Conservation (phyloP, 2,113 vertebrate genomes). For the Sceloporus undulatus region DNA sequence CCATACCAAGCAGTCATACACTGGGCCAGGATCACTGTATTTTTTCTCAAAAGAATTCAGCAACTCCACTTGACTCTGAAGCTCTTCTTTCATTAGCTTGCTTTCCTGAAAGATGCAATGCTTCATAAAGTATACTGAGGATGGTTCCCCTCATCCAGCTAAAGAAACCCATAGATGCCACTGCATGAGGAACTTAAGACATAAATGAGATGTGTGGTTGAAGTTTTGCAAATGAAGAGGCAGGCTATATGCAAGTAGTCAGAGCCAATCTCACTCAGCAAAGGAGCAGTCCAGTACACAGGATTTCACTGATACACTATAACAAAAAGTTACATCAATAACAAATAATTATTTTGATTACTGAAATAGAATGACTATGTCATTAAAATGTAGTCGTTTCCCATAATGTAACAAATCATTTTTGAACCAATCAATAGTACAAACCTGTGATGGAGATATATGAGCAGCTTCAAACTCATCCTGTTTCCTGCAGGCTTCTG, state of each 20-base stretch:
- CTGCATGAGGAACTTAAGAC: too few species aligned
- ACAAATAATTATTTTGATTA: background rate
- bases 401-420: background rate
- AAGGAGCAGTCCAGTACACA: background rate
- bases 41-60: conserved; percentile 96
- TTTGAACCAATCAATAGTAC: conserved; percentile 40
- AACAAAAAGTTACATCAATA: background rate
- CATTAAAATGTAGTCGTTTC: background rate
- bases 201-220: too few species aligned
- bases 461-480: conserved; percentile 92
- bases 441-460: conserved; percentile 88
- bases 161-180: background rate
- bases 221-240: too few species aligned
- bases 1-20: conserved; percentile 97
- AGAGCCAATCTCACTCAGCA: background rate
- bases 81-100: conserved; percentile 94
- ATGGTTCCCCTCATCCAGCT: background rate
- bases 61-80: conserved; percentile 92
- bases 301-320: too few species aligned
- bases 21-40: conserved; percentile 95
- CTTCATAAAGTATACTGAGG: background rate
- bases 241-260: background rate
- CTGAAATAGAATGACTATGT: background rate
- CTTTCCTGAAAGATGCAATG: conserved; percentile 78
- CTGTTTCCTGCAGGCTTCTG: conserved; percentile 90